Evolutionary conservation across 2,888 invertebrate species (phyloP).

Genomic region (Hartigia nigra): DNA sequence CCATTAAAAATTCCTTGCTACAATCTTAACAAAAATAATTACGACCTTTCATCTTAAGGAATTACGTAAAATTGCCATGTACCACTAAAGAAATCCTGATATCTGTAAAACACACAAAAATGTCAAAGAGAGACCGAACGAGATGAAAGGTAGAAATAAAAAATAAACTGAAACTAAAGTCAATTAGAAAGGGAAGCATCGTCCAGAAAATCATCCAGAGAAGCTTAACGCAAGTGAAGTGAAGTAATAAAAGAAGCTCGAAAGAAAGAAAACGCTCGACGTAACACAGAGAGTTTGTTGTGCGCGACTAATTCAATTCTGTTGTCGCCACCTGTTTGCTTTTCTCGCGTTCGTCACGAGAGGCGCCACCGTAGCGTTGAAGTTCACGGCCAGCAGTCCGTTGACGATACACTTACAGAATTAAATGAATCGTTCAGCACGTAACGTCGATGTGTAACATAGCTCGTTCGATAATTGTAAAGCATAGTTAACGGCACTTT

Average conservation of each 20-base stretch:
- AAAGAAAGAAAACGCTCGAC: not conserved
- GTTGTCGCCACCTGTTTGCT: not conserved
- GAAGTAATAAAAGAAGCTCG: not conserved
- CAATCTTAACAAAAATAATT: not conserved
- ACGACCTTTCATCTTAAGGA: not conserved
- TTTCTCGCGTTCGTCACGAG: not conserved
- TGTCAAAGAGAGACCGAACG: not conserved
- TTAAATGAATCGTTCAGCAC: not conserved
- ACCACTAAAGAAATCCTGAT: not conserved
- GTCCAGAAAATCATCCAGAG: not conserved
- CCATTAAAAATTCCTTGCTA: not conserved
- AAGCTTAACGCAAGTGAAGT: not conserved
- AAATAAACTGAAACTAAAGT: not conserved
- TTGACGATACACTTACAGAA: not conserved
- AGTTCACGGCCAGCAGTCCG: not conserved
- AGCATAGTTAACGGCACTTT: slow-evolving; percentile 21
- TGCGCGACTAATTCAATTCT: not conserved
- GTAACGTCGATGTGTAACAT: slow-evolving; percentile 5
- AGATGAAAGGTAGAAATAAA: not conserved
- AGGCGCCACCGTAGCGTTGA: not conserved
- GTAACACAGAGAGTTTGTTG: not conserved
- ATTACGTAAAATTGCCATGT: not conserved
- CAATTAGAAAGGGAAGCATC: not conserved
- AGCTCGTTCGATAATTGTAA: slow-evolving; percentile 18
- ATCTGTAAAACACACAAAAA: not conserved